These are phyloP conservation scores for Nothoprocta perdicaria DNA, from an alignment of 2,113 vertebrate species.

Conservation along the genomic window DNA sequence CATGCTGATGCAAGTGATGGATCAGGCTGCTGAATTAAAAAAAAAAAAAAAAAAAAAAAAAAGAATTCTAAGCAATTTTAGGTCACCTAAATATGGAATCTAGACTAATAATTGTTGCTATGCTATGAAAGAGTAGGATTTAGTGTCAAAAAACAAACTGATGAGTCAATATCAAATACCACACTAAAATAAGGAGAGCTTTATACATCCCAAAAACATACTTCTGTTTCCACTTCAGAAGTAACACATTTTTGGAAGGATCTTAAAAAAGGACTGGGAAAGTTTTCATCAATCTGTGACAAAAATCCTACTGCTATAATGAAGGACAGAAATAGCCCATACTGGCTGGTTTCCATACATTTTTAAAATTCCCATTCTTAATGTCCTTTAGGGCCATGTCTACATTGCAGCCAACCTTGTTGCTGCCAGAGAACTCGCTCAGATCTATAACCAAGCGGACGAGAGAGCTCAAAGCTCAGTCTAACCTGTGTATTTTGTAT, in stretches of 20 bases:
- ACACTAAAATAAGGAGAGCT: background rate
- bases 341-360: rapidly evolving
- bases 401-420: background rate
- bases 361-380: background rate
- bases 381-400: background rate
- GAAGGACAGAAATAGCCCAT: background rate
- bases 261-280: background rate
- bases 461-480: background rate
- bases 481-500: background rate
- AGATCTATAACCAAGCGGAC: background rate
- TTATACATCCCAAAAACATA: background rate
- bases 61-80: background rate
- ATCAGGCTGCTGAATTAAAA: background rate
- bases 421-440: background rate
- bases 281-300: background rate
- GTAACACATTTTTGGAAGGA: background rate
- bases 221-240: background rate
- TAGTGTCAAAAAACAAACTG: background rate
- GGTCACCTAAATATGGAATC: background rate
- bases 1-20: background rate
- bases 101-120: background rate
- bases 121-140: background rate
- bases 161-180: background rate
- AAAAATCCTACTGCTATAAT: background rate
- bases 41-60: background rate